These are phyloP conservation scores for Vulpes lagopus DNA, from an alignment of 2,113 vertebrate genomes.

Conservation along the genomic window DNA sequence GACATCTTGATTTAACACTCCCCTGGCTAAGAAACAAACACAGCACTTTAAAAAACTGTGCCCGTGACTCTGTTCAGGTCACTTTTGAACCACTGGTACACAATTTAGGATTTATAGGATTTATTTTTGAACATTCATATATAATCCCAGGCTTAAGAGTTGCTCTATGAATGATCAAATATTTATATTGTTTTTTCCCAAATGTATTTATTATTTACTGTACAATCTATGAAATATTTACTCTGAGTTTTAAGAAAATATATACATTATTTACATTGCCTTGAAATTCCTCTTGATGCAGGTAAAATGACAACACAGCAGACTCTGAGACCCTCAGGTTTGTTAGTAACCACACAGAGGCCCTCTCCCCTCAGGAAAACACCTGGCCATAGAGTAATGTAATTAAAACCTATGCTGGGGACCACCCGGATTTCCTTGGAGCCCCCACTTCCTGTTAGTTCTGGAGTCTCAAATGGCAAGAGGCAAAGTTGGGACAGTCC, in stretches of 20 bases:
- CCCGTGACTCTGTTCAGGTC: slow-evolving; percentile 41
- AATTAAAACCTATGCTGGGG: slow-evolving; percentile 58
- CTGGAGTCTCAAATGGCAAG: slow-evolving; percentile 35
- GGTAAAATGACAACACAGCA: slow-evolving; percentile 73
- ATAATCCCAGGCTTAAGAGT: slow-evolving; percentile 72
- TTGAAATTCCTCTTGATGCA: slow-evolving; percentile 69
- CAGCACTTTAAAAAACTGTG: slow-evolving; percentile 28
- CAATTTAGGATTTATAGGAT: slow-evolving; percentile 72
- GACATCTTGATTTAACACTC: slow-evolving; percentile 76
- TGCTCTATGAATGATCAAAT: slow-evolving; percentile 77
- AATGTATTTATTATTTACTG: slow-evolving; percentile 82
- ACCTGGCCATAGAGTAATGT: slow-evolving; percentile 62
- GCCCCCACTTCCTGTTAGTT: slow-evolving; percentile 61
- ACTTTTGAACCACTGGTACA: slow-evolving; percentile 63
- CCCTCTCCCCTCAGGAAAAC: slow-evolving; percentile 72
- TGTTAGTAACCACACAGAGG: neutral
- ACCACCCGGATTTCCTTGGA: slow-evolving; percentile 61
- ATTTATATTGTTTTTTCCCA: slow-evolving; percentile 79
- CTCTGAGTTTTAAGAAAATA: slow-evolving; percentile 75
- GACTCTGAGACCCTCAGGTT: neutral
- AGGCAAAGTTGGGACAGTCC: slow-evolving; percentile 40
- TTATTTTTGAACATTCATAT: slow-evolving; percentile 56
- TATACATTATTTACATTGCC: slow-evolving; percentile 77
- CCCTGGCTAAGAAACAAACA: slow-evolving; percentile 45
- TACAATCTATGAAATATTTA: slow-evolving; percentile 78